Conservation (phyloP, 1,140 invertebrate genomes). For the Leguminivora glycinivorella region DNA sequence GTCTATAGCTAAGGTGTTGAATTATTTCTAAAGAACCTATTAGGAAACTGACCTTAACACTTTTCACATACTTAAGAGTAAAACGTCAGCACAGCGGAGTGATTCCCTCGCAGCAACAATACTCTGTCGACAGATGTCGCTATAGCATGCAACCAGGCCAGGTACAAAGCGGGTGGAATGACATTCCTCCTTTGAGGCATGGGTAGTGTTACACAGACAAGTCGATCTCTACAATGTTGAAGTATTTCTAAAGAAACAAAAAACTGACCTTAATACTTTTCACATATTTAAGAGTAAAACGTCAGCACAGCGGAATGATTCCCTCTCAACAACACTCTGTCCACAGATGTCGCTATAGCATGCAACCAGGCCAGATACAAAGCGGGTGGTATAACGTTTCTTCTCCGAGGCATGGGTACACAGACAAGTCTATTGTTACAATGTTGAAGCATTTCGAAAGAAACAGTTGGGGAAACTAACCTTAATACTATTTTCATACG, state of each 20-base stretch:
- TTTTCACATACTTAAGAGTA: constrained; percentile 85
- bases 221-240: too few relatives aligned
- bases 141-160: constrained; percentile 96
- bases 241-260: background rate
- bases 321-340: constrained; percentile 87
- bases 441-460: background rate
- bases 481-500: background rate
- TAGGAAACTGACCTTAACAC: background rate
- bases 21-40: background rate
- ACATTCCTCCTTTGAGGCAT: constrained; percentile 92
- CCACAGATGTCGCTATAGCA: constrained; percentile 88
- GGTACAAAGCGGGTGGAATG: constrained; percentile 93
- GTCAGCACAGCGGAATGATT: constrained; percentile 98
- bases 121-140: constrained; percentile 83
- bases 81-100: constrained; percentile 97
- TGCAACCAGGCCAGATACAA: constrained; percentile 97
- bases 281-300: constrained; percentile 90
- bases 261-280: background rate
- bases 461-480: background rate
- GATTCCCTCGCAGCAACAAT: constrained; percentile 95
- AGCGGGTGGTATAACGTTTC: constrained; percentile 88
- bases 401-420: constrained; percentile 93
- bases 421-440: background rate
- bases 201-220: constrained; percentile 82
- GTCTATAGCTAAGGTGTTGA: background rate